Evolutionary conservation across 2,888 invertebrate genomes (phyloP).

Genomic region (Caenorhabditis sp.): DNA sequence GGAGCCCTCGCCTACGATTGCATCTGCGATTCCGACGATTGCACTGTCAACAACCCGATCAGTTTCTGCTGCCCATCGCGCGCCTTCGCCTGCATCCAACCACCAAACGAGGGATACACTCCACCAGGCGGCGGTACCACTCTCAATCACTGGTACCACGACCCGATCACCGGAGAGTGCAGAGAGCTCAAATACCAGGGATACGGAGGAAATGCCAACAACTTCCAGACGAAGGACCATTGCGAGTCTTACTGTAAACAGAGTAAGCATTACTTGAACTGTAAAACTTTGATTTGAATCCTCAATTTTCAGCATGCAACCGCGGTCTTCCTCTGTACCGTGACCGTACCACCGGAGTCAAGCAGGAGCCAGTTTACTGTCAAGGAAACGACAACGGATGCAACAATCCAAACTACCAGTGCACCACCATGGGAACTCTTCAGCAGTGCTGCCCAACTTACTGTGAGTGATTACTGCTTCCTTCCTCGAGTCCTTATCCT

Average conservation of each 20-base stretch:
- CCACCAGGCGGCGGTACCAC: slow-evolving; percentile 82
- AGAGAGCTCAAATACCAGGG: slow-evolving; percentile 81
- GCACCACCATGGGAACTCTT: slow-evolving; percentile 82
- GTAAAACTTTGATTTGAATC: background rate
- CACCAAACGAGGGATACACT: slow-evolving; percentile 82
- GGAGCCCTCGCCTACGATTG: slow-evolving; percentile 82
- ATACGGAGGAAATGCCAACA: slow-evolving; percentile 81
- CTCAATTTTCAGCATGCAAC: slow-evolving; percentile 77
- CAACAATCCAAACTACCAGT: slow-evolving; percentile 82
- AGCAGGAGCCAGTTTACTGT: slow-evolving; percentile 82
- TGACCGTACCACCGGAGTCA: slow-evolving; percentile 82
- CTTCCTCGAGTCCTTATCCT: background rate
- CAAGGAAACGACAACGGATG: slow-evolving; percentile 82
- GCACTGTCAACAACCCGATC: slow-evolving; percentile 82
- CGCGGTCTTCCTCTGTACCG: slow-evolving; percentile 82
- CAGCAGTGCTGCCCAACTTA: slow-evolving; percentile 83
- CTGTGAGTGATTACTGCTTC: slow-evolving; percentile 60
- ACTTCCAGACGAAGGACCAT: slow-evolving; percentile 82
- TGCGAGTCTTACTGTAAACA: slow-evolving; percentile 83
- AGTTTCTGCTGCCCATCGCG: slow-evolving; percentile 83
- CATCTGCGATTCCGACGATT: slow-evolving; percentile 82
- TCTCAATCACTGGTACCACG: slow-evolving; percentile 82
- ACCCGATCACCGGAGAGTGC: slow-evolving; percentile 81
- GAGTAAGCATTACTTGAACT: slow-evolving; percentile 70
- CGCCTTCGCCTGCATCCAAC: slow-evolving; percentile 82